Base-by-base conservation (phyloP, 1,140 invertebrate genomes). In the Vollenhovia emeryi region DNA sequence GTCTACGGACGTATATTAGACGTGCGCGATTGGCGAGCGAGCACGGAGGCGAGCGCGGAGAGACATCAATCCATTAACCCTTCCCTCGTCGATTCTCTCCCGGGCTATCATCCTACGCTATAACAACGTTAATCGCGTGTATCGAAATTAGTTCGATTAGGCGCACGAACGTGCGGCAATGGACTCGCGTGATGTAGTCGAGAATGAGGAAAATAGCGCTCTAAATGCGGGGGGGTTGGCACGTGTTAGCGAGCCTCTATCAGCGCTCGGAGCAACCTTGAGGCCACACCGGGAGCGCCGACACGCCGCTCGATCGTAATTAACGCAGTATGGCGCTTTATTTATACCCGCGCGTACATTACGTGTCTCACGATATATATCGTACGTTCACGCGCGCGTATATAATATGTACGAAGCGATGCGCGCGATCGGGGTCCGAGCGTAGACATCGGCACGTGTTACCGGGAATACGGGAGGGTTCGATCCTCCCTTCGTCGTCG, bases 371-470 rank as follows among this genome's bases (percentile, higher is more conserved):
- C 73, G 57, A 76, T 79, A 82, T 82, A 75, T 78, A 76, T 27
- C 71, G 78, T 78, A 76, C 78, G 76, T 33, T 40, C 27, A 78
- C 74, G 48, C 59, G 15, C 50, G 40, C 66, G 71, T 74, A 64
- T 74, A 79, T 83, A 86, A 80, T 84, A 76, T 87, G 48, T 59
- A 83, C 87, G 87, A 84, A 45, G 66, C 57, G 57, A 69, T 68
- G 78, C 30, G 84, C 45, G 55, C 24, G 33, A 73, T 27, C 43
- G 60, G 62, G 83, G 60, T 62, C 30, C 80, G 78, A 75, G 89
- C 73, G 73, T 89, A 88, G 90, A 91, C 89, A 92, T 92, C 87
- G 92, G 91, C 92, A 93, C 92, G 92, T 93, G 92, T 91, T 92
- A 85, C 76, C 84, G 43, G 66, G 86, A 74, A 66, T 84, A 60